These are phyloP conservation scores for Ectemnius lituratus DNA, from an alignment of 2,888 invertebrate genomes.

Conservation along the genomic window DNA sequence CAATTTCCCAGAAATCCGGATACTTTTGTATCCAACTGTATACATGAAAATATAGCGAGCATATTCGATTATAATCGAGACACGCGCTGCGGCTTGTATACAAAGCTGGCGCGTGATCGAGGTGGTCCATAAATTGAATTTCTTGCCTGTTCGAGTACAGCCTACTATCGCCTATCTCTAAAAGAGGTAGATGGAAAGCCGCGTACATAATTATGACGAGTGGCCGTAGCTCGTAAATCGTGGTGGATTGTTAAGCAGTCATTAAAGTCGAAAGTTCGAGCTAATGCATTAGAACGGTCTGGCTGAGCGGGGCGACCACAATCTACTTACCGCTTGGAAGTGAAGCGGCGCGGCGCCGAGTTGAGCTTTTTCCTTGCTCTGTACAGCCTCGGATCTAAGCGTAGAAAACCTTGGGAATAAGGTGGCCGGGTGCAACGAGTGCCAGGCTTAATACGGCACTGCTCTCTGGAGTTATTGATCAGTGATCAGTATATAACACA, in stretches of 20 bases:
- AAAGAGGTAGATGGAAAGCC: no score
- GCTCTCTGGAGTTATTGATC: conserved; percentile 67
- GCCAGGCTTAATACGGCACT: conserved; percentile 43
- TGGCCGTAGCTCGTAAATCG: no score
- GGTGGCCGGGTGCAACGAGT: not conserved
- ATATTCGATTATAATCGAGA: not conserved
- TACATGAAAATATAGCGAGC: not conserved
- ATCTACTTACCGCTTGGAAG: no score
- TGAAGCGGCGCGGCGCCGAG: no score
- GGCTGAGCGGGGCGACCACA: not conserved
- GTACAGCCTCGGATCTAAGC: no score
- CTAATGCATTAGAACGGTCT: no score
- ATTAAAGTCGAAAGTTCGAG: no score
- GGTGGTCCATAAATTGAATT: not conserved
- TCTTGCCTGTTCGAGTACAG: not conserved
- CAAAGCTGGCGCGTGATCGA: not conserved
- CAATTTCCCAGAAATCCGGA: no score
- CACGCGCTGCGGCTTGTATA: not conserved
- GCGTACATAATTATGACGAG: no score
- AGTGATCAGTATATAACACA: conserved; percentile 58
- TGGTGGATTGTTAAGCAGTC: no score
- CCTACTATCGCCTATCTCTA: not conserved
- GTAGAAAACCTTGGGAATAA: not conserved
- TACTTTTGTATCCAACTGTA: no score
- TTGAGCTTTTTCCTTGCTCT: no score